Evolutionary conservation across 1,140 invertebrate species (phyloP).

Genomic region (Cotesia chilonis): DNA sequence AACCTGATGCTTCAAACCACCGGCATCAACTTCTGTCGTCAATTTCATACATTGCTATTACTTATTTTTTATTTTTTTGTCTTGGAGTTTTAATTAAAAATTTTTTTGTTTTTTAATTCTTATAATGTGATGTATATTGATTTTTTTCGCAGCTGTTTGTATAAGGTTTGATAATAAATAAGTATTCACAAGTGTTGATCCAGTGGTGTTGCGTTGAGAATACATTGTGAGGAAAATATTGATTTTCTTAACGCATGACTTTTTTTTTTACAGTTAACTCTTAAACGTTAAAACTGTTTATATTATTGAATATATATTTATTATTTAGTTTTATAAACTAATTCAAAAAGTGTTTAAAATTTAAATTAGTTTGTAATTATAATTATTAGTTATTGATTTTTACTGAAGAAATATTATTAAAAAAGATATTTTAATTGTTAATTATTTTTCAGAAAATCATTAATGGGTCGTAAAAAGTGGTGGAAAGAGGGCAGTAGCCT

Average conservation of each 20-base stretch:
- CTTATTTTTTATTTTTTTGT: background rate
- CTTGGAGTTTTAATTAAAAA: no score
- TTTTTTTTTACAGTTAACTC: background rate
- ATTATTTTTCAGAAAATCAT: conserved; percentile 49
- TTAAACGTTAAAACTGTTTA: background rate
- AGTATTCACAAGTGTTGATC: conserved; percentile 7
- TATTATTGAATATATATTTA: no score
- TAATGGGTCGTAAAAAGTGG: conserved; percentile 61
- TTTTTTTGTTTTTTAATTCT: no score
- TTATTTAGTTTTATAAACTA: no score
- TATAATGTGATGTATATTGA: background rate
- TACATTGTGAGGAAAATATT: conserved; percentile 11
- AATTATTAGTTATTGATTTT: background rate
- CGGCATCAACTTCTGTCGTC: background rate
- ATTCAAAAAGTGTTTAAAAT: no score
- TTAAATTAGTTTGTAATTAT: no score
- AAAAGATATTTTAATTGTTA: background rate
- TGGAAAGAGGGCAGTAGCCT: conserved; percentile 48
- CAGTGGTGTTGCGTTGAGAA: background rate
- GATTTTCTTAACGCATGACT: conserved; percentile 11
- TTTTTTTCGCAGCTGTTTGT: background rate
- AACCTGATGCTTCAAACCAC: conserved; percentile 34
- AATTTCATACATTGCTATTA: background rate
- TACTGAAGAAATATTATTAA: background rate
- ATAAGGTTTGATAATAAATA: background rate